A percentile compares a stretch with the other conserved stretches of the same genome.
These are phyloP conservation scores for Pentalonia nigronervosa DNA, from an alignment of 1,140 invertebrate genomes.

Conservation along the genomic window DNA sequence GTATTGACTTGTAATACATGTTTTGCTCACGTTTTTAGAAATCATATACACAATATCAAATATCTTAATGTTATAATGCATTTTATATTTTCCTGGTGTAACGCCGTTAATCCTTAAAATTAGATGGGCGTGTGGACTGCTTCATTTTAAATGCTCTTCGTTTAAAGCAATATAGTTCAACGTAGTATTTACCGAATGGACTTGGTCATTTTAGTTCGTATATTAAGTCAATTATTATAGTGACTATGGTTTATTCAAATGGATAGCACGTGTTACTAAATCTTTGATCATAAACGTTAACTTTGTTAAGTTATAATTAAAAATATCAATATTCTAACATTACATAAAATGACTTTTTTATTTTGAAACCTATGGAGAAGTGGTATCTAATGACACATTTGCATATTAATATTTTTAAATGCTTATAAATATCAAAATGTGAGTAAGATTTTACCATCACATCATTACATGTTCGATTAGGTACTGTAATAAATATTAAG, in stretches of 20 bases:
- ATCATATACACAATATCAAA: not conserved
- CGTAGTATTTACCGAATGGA: not conserved
- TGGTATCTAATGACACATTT: not conserved
- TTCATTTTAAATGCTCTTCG: not conserved
- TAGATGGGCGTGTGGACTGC: not conserved
- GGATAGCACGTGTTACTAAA: not conserved
- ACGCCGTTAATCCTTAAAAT: not conserved
- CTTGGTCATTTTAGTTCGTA: not conserved
- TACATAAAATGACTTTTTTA: not conserved
- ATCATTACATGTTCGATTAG: not conserved
- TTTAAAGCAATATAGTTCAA: not conserved
- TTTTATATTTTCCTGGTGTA: not conserved
- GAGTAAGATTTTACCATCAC: not conserved
- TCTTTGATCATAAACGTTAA: not conserved
- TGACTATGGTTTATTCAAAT: not conserved
- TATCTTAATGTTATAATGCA: not conserved
- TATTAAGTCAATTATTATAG: not conserved
- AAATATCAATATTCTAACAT: not conserved
- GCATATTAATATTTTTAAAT: not conserved
- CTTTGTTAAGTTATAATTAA: not conserved
- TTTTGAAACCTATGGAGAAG: not conserved
- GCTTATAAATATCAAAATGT: not conserved
- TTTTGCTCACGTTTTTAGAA: not conserved
- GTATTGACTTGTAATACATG: not conserved
- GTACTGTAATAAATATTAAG: not conserved